phyloP scores from a whole-genome alignment of 2,113 vertebrate genomes.

The Phalacrocorax carbo region DNA sequence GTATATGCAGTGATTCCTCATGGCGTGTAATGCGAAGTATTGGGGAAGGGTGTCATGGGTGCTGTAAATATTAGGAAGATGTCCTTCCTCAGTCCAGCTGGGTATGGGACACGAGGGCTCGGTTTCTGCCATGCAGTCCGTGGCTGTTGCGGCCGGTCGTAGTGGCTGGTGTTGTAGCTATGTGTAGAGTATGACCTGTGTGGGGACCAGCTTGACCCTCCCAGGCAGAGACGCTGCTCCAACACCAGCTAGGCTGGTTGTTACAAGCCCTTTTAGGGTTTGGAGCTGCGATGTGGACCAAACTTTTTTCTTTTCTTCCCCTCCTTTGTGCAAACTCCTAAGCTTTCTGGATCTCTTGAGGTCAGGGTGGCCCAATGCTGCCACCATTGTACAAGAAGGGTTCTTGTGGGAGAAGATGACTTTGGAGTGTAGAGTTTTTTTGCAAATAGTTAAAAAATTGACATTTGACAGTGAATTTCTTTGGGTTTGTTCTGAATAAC shows the following conservation, averaged over 20 bases:
- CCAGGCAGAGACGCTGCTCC: background rate
- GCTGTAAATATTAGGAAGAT: background rate
- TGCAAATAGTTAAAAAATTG: background rate
- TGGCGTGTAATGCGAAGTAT: background rate
- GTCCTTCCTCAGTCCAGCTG: background rate
- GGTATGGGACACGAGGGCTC: background rate
- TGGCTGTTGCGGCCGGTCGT: background rate
- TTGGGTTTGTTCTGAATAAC: background rate
- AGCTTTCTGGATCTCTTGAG: background rate
- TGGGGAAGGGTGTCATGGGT: background rate
- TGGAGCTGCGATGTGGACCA: background rate
- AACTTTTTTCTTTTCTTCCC: background rate
- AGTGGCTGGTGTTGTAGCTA: background rate
- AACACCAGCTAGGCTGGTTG: background rate
- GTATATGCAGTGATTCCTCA: background rate
- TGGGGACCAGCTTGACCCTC: background rate
- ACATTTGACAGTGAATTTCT: background rate
- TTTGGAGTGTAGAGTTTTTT: background rate
- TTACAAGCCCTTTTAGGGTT: rapidly evolving
- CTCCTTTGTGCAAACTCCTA: background rate
- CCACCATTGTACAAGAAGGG: background rate
- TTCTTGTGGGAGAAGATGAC: background rate
- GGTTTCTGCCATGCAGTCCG: rapidly evolving
- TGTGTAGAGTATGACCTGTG: rapidly evolving
- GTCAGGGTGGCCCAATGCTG: background rate